Conservation (phyloP, 2,797 vertebrate species). For the Manis pentadactyla region DNA sequence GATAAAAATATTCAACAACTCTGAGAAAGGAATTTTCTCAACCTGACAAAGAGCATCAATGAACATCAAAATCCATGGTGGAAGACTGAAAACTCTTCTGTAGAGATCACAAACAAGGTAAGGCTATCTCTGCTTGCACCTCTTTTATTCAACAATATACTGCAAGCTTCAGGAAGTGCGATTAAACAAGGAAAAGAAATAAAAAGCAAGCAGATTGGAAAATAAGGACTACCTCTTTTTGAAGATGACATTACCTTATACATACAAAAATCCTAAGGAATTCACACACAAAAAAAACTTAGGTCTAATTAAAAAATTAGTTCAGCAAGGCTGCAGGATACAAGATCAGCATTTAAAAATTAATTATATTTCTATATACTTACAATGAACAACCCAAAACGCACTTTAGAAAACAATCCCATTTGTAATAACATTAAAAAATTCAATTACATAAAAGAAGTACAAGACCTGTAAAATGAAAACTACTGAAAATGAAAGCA, state of each 20-base stretch:
- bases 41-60: neutral
- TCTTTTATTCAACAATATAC: neutral
- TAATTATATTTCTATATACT: neutral
- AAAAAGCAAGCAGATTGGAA: neutral
- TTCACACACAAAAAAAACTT: neutral
- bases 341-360: neutral
- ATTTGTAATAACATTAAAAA: neutral
- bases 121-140: neutral
- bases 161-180: neutral
- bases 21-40: constrained; percentile 38
- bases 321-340: neutral
- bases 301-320: constrained; percentile 14
- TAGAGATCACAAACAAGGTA: neutral
- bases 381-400: constrained; percentile 6
- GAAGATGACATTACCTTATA: neutral
- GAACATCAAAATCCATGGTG: neutral
- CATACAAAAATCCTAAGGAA: neutral
- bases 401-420: neutral
- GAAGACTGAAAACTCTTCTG: neutral
- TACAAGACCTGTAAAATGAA: neutral
- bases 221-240: neutral
- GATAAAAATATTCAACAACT: constrained; percentile 47
- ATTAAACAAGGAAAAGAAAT: neutral
- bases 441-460: constrained; percentile 44
- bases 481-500: neutral